Evolutionary conservation across 1,140 invertebrate genomes (phyloP).

Genomic region (Procambarus clarkii): DNA sequence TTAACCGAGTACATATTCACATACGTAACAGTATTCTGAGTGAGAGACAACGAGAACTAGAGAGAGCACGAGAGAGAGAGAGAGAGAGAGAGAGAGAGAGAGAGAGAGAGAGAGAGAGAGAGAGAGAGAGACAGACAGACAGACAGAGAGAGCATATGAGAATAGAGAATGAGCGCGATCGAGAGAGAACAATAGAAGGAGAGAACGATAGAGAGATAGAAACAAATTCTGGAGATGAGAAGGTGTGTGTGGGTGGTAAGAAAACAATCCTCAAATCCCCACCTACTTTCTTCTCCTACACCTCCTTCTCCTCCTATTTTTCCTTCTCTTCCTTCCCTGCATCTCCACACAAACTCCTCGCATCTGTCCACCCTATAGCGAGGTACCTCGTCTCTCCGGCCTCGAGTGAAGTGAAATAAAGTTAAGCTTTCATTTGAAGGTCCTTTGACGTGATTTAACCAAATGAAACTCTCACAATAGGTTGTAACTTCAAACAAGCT

Average conservation of each 20-base stretch:
- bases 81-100: too few species aligned
- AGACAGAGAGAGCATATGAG: not conserved
- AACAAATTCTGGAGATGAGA: not conserved
- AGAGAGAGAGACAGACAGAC: not conserved
- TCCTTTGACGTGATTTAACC: conserved; percentile 46
- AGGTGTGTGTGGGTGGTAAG: not conserved
- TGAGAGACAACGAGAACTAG: too few species aligned
- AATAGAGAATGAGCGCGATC: not conserved
- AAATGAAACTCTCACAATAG: conserved; percentile 40
- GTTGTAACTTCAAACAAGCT: conserved; percentile 44
- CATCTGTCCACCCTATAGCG: not conserved
- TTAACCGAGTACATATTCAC: too few species aligned
- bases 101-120: too few species aligned
- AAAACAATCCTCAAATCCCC: not conserved
- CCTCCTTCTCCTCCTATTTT: not conserved
- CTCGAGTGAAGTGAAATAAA: conserved; percentile 35
- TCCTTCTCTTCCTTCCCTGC: not conserved
- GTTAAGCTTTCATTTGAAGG: conserved; percentile 32
- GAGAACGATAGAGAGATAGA: not conserved
- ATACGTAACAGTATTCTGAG: too few species aligned
- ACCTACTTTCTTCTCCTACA: too few species aligned
- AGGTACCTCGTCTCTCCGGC: not conserved
- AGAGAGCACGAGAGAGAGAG: too few species aligned
- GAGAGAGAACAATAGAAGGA: not conserved
- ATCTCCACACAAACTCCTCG: not conserved